These are phyloP conservation scores for Haliclona indistincta DNA, from an alignment of 37 sponge, comb jelly and placozoan species.

Conservation along the genomic window DNA sequence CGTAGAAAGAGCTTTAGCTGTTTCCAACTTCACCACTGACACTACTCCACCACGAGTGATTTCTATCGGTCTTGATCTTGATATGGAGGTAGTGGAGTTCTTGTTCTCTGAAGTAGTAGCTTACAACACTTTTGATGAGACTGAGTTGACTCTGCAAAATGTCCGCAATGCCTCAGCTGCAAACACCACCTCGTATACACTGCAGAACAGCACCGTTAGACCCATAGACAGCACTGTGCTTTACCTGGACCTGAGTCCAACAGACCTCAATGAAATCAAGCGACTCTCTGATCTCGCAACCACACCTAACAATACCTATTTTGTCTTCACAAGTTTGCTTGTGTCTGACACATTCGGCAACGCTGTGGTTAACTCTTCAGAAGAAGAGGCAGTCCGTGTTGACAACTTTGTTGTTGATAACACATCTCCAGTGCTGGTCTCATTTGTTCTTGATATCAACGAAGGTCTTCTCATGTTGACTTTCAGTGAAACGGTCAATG, in stretches of 20 bases:
- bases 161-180: not conserved
- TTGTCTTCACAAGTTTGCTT: slow-evolving; percentile 34
- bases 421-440: slow-evolving; percentile 59
- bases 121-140: slow-evolving; percentile 48
- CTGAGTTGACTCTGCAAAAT: slow-evolving; percentile 56
- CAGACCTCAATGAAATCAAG: slow-evolving; percentile 79
- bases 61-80: slow-evolving; percentile 61
- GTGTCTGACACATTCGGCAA: slow-evolving; percentile 76
- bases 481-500: slow-evolving; percentile 86
- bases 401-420: slow-evolving; percentile 36
- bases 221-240: slow-evolving; percentile 61
- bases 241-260: slow-evolving; percentile 31
- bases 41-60: slow-evolving; percentile 50
- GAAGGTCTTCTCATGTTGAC: slow-evolving; percentile 44
- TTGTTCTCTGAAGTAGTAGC: slow-evolving; percentile 76
- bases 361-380: slow-evolving; percentile 18
- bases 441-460: slow-evolving; percentile 65
- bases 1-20: slow-evolving; percentile 24
- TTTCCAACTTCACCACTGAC: slow-evolving; percentile 68
- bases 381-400: slow-evolving; percentile 25
- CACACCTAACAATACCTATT: slow-evolving; percentile 53
- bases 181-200: slow-evolving; percentile 18
- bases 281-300: slow-evolving; percentile 57
- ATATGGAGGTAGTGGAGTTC: slow-evolving; percentile 57
- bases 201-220: slow-evolving; percentile 38